These are phyloP conservation scores for Asbolus verrucosus DNA, from an alignment of 1,140 invertebrate genomes.

Conservation along the genomic window DNA sequence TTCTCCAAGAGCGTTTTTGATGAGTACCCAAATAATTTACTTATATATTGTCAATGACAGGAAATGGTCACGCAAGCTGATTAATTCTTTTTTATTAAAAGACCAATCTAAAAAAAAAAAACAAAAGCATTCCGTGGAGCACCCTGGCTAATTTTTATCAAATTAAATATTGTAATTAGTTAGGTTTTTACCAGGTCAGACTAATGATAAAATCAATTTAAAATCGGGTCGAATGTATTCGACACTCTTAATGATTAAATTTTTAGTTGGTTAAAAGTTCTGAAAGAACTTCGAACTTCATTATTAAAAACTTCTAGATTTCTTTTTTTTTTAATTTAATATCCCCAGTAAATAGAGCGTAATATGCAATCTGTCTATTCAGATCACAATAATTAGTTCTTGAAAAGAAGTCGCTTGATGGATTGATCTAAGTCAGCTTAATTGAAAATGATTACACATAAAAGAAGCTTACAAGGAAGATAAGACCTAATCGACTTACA, in stretches of 20 bases:
- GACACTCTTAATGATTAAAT: slow-evolving; percentile 35
- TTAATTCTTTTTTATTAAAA: slow-evolving; percentile 5
- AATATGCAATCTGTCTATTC: slow-evolving; percentile 28
- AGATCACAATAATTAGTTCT: slow-evolving; percentile 29
- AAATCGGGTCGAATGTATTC: slow-evolving; percentile 28
- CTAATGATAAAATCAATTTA: slow-evolving; percentile 28
- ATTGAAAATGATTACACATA: slow-evolving; percentile 19
- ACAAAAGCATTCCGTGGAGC: background rate
- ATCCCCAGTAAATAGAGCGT: slow-evolving; percentile 32
- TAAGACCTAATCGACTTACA: background rate
- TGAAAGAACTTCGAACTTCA: slow-evolving; percentile 32
- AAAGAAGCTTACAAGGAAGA: slow-evolving; percentile 1
- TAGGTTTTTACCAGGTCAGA: slow-evolving; percentile 3
- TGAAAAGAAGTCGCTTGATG: background rate
- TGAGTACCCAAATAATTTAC: slow-evolving; percentile 8
- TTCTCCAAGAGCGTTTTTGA: slow-evolving; percentile 15
- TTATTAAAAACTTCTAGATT: slow-evolving; percentile 28
- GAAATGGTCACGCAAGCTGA: slow-evolving; percentile 17
- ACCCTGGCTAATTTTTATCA: slow-evolving; percentile 8
- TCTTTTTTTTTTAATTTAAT: slow-evolving; percentile 21
- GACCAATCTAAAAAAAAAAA: background rate
- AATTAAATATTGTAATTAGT: slow-evolving; percentile 34
- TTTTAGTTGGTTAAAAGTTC: slow-evolving; percentile 32
- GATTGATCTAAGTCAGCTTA: slow-evolving; percentile 18
- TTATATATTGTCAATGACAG: slow-evolving; percentile 32